Base-by-base conservation (phyloP, 2,888 invertebrate genomes). In the Philopedon plagiatum region DNA sequence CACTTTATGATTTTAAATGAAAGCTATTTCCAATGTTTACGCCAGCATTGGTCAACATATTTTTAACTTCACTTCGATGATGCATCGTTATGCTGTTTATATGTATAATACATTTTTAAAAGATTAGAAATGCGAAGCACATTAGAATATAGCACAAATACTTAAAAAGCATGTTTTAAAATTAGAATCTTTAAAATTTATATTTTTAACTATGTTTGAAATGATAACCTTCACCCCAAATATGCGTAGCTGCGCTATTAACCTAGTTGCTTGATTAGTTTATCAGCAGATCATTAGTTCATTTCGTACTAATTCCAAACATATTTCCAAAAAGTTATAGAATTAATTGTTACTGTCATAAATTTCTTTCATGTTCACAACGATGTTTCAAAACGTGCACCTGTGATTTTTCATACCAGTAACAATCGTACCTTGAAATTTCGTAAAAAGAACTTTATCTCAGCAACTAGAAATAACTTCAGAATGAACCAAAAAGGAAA, bases 221-320 rank as follows among this genome's bases (percentile, higher is more conserved):
- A 21, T 41, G 58, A 58, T 58, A 58, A 58, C 58, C 58, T 41
- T 58, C 58, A 58, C 23, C 23, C 39, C 41, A 37, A 58, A 41
- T 15, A 7, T 41, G 57, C 15, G 37, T 41, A 9, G 26, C 13
- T 41, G 58, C 3, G 39, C 58, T 21, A 58, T 39, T 41, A 41
- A 41, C 41, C 58, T 21, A 54, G 7, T 54, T 54, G 23, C 23
- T 51, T 13, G 2, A 15, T 39, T 13, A 39, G 15, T 15, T 49
- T 21, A 46, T 13, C 8, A 26, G 13, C 49, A 26, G 13, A 3
- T 1, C 49, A 49, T 13, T 49, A 49, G 21, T 26, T n/a, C 2
- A 5, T 26, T 46, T 23, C n/a, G 15, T 39, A n/a, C 2, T n/a
- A 5, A n/a, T 15, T 7, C 4, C 4, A 26, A 26, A 26, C 7